phyloP scores from a whole-genome alignment of 2,888 invertebrate genomes.

The Masnerella sp. region DNA sequence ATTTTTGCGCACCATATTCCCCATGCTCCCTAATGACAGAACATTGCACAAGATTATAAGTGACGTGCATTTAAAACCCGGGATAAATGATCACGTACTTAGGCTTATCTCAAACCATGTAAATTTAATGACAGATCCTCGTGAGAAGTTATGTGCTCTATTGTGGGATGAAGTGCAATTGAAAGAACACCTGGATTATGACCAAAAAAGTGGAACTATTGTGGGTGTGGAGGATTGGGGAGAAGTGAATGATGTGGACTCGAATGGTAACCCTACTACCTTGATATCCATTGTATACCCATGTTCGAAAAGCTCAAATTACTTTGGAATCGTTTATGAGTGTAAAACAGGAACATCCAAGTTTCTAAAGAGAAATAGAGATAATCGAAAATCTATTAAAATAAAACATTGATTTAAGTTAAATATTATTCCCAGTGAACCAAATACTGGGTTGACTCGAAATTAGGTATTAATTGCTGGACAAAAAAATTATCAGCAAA shows the following conservation, averaged over 20 bases:
- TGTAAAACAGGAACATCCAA: background rate
- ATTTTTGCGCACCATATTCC: constrained; percentile 1
- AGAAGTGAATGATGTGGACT: background rate
- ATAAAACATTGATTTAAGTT: background rate
- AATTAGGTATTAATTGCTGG: background rate
- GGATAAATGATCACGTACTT: background rate
- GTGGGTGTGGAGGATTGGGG: constrained; percentile 31
- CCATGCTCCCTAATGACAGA: constrained; percentile 3
- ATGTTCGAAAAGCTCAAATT: no score
- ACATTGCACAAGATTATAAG: background rate
- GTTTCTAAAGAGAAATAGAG: background rate
- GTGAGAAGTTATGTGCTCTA: constrained; percentile 8
- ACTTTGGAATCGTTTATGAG: no score
- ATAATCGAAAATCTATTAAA: background rate
- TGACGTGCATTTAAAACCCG: background rate
- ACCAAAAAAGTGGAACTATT: background rate
- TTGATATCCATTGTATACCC: no score
- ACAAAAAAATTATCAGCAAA: background rate
- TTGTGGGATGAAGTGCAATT: constrained; percentile 21
- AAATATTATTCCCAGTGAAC: background rate
- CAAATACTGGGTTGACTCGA: background rate
- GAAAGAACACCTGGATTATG: constrained; percentile 3
- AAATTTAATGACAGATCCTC: background rate
- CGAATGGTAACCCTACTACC: no score
- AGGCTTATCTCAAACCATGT: background rate